Conservation (phyloP, 2,797 vertebrate species). For the Paguma larvata region DNA sequence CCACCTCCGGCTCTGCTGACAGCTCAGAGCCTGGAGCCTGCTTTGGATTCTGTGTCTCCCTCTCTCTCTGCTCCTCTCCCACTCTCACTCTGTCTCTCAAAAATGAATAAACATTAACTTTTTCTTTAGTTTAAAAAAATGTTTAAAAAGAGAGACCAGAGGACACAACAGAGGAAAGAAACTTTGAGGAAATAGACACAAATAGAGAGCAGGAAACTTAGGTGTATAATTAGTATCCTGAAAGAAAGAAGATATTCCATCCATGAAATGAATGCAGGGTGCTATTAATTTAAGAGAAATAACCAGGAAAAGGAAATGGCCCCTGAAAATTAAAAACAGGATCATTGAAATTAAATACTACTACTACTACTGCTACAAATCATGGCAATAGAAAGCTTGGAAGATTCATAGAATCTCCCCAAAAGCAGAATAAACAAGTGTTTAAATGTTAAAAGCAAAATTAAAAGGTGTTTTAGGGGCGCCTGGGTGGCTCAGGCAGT, state of each 20-base stretch:
- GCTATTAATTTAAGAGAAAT: not conserved
- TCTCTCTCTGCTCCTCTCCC: too few species aligned
- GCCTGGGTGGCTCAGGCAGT: too few species aligned
- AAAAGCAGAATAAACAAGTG: not conserved
- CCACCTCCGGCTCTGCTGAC: too few species aligned
- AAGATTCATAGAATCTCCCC: not conserved
- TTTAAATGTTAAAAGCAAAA: not conserved
- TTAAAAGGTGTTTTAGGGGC: too few species aligned
- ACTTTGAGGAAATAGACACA: not conserved
- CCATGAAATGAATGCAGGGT: not conserved
- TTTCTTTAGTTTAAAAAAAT: too few species aligned
- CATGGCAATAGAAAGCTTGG: not conserved
- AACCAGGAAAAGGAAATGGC: not conserved
- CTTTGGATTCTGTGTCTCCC: too few species aligned
- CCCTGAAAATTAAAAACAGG: not conserved
- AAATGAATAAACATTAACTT: too few species aligned
- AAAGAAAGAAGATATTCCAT: not conserved
- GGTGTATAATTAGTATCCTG: not conserved
- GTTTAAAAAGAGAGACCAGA: not conserved
- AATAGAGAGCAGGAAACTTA: not conserved
- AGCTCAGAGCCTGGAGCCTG: too few species aligned
- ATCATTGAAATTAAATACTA: not conserved
- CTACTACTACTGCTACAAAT: not conserved
- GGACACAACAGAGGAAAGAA: not conserved
- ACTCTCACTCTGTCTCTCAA: too few species aligned